Evolutionary conservation across 37 sponge, comb jelly and placozoan genomes (phyloP), one percentile per base, ranked within the genome.

Genomic region (Hormiphora californensis): DNA sequence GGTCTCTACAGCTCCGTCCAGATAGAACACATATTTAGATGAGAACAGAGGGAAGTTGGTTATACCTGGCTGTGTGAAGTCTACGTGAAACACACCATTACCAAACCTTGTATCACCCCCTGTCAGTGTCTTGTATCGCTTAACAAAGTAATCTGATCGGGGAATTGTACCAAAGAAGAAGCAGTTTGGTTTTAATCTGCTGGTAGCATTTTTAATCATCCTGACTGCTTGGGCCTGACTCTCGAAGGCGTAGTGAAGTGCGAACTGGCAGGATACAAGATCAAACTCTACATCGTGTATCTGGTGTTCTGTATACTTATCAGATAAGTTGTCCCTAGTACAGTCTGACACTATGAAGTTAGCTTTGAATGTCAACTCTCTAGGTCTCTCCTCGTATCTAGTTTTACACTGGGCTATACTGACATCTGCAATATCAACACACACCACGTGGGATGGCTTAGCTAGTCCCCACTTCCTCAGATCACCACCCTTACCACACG

Each of bases 401-500:
- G 61, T 63, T 55, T 68, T 9, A 85, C 93, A 92, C 46, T 90
- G 88, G 46, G 88, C 89, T 36, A 98, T 86, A n/a, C 94, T 93
- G 1, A 62, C 86, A 21, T 91, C 92, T 38, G 99, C 93, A 33
- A 98, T 93, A 40, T 98, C 99, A 31, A 93, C 94, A 88, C 93
- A 91, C 11, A 93, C 91, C 36, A 98, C 81, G 55, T 93, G 88
- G 9, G 62, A 69, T 34, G 94, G 93, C 25, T 53, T 41, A 33
- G 94, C 95, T 59, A 93, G 91, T 63, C 91, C 93, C 99, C 99
- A 98, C 87, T 98, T 98, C 33, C 90, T 59, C 31, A 98, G 89
- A 89, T 98, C 99, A 0, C 99, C 99, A 57, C 99, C 99, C 67
- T 98, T 98, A 44, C 99, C 99, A 90, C 99, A 98, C 51, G 93